Evolutionary conservation across 2,888 invertebrate species (phyloP).

Genomic region (Rhagium mordax): DNA sequence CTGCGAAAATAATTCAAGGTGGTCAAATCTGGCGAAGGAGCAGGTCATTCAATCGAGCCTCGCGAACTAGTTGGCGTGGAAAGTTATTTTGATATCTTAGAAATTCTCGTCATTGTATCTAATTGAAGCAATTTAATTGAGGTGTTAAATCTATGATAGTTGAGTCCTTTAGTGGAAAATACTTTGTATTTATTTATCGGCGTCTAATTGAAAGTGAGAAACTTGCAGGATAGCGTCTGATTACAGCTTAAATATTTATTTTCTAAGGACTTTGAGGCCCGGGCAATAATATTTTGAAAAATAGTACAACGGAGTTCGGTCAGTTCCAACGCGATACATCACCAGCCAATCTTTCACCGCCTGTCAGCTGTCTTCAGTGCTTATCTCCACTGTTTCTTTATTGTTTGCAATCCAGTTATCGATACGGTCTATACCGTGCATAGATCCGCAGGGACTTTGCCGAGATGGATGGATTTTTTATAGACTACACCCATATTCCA

Average conservation of each 20-base stretch:
- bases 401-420: constrained; percentile 71
- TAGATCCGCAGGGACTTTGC: constrained; percentile 64
- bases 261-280: background rate
- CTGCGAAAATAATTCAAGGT: too few species aligned
- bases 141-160: too few species aligned
- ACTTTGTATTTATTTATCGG: too few species aligned
- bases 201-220: too few species aligned
- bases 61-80: too few species aligned
- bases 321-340: constrained; percentile 65
- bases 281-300: constrained; percentile 25
- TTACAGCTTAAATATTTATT: background rate
- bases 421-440: constrained; percentile 65
- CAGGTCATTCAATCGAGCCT: too few species aligned
- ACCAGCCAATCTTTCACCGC: constrained; percentile 69
- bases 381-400: constrained; percentile 71
- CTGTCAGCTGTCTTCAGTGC: constrained; percentile 70
- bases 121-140: too few species aligned
- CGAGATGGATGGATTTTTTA: constrained; percentile 70
- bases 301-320: constrained; percentile 54
- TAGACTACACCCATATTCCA: constrained; percentile 59
- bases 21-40: too few species aligned
- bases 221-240: background rate
- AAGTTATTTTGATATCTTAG: too few species aligned
- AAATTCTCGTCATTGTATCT: too few species aligned
- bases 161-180: too few species aligned